Base-by-base conservation (phyloP, 2,113 vertebrate species). In the Prochilodus magdalenae region DNA sequence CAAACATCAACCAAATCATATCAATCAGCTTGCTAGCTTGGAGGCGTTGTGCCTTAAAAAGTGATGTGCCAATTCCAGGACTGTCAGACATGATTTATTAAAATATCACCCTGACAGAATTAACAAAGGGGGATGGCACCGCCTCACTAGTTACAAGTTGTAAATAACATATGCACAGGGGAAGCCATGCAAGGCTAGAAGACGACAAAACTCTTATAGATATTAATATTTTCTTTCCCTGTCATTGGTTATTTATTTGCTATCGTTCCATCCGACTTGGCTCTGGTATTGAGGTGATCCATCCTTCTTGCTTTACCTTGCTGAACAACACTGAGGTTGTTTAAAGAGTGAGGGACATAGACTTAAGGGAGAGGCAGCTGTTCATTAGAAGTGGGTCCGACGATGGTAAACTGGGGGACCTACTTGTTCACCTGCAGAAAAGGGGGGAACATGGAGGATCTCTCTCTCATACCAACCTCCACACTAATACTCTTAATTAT, bases 301-400 rank as follows among this genome's bases (percentile, higher is more conserved):
- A 87, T 89, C 81, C 87, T 90, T 85, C 86, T 77, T 83, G 81
- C 83, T 89, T 87, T 86, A 87, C 84, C 83, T 83, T 79, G 82
- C 85, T 85, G 74, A 86, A 83, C 88, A 89, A 84, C 59, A 62
- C 27, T 16, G 30, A 27, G 67, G 75, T 53, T n/a, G 29, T 63
- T 62, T 67, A 79, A 57, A 26, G 30, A 18, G 40, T 29, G 15
- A 24, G 57, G 80, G 57, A 15, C 30, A 47, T 40, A 60, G 57
- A 73, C 57, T n/a, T 36, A 74, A 10, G 11, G 13, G n/a, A 79
- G 77, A 44, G 76, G 44, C 62, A 36, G 65, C 57, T 20, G 60
- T 76, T 78, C 77, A 82, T 88, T 77, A 86, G 78, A 73, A 29
- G 66, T 47, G 1, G 49, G 73, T 83, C n/a, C 44, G 33, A 14